These are phyloP conservation scores for Rhineura floridana DNA, from an alignment of 2,113 vertebrate species.

Conservation along the genomic window DNA sequence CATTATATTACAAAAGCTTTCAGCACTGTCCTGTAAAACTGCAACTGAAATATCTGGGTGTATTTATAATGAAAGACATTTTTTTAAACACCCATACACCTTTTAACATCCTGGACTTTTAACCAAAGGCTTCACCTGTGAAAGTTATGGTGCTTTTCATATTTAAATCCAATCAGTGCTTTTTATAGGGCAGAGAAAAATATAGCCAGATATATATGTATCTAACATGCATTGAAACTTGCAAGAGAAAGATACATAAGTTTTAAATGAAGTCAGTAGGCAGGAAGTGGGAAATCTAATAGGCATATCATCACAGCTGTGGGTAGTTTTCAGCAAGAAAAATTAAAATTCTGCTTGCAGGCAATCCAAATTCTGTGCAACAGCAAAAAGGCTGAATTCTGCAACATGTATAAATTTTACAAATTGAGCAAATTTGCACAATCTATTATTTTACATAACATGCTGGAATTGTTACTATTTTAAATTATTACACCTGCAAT, in stretches of 20 bases:
- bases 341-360: not conserved
- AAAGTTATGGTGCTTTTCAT: conserved; percentile 61
- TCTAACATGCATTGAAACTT: not conserved
- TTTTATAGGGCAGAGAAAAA: conserved; percentile 58
- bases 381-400: not conserved
- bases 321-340: not conserved
- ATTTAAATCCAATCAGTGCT: conserved; percentile 65
- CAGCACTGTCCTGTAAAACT: conserved; percentile 57
- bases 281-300: conserved; percentile 1
- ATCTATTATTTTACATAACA: not conserved
- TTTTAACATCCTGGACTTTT: conserved; percentile 70
- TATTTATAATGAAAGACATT: conserved; percentile 56
- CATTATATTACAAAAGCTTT: conserved; percentile 70
- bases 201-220: not conserved
- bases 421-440: not conserved
- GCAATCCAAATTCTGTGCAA: not conserved
- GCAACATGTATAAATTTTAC: not conserved
- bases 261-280: not conserved
- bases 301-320: not conserved
- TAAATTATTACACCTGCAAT: not conserved
- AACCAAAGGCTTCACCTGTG: conserved; percentile 65
- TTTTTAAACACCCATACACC: conserved; percentile 52
- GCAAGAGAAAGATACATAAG: not conserved
- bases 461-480: not conserved
- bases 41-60: conserved; percentile 40